Percentiles rank a stretch among this genome's conserved stretches.
Conservation (phyloP, 2,113 vertebrate genomes). For the Zapus hudsonius region DNA sequence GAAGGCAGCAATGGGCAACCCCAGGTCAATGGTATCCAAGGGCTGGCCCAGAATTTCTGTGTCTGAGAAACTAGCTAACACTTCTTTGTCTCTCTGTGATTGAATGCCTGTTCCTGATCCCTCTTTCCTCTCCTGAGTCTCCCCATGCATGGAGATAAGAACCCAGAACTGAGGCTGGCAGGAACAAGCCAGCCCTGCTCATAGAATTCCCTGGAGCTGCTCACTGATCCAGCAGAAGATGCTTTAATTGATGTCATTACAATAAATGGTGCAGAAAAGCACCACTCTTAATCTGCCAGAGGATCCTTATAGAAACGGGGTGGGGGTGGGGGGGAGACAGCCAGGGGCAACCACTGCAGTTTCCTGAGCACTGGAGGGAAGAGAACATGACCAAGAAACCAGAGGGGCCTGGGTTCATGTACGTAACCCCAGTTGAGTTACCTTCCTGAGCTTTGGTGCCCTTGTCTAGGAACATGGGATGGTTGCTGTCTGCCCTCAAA, state of each 20-base stretch:
- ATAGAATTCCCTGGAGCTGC: constrained; percentile 53
- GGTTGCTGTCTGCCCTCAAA: neutral
- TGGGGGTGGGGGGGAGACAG: neutral
- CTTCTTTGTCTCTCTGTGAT: neutral
- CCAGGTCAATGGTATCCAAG: neutral
- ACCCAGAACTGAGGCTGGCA: neutral
- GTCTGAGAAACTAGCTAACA: neutral
- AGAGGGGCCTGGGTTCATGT: neutral
- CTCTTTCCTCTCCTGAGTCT: neutral
- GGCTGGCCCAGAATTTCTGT: neutral
- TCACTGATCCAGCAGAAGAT: constrained; percentile 68
- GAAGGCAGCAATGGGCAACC: neutral
- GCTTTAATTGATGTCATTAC: constrained; percentile 69
- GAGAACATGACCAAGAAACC: neutral
- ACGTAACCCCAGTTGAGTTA: neutral
- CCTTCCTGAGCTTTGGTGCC: neutral
- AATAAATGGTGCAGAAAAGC: constrained; percentile 78
- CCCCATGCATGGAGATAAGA: neutral
- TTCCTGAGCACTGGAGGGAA: neutral
- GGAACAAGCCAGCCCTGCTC: constrained; percentile 22
- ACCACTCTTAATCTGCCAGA: constrained; percentile 18
- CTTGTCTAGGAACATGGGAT: neutral
- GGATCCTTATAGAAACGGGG: neutral
- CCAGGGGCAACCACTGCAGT: neutral
- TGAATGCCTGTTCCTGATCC: neutral